Conservation (phyloP, 2,797 vertebrate species). For the Artibeus jamaicensis region DNA sequence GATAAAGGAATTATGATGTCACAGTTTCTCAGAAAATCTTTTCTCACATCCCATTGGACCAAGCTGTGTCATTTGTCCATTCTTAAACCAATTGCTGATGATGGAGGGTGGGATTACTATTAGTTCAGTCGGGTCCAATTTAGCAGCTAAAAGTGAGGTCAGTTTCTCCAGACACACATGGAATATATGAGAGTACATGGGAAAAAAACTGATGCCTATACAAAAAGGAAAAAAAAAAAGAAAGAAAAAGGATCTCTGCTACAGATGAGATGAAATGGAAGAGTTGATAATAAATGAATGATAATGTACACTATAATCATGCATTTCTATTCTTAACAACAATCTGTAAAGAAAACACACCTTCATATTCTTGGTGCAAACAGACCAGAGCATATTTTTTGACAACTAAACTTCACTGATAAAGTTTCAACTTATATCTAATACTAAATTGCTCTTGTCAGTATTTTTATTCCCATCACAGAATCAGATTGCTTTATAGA, state of each 20-base stretch:
- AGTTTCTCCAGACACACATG: not conserved
- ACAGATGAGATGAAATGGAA: not conserved
- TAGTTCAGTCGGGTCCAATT: not conserved
- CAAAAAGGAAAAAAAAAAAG: not conserved
- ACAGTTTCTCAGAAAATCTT: not conserved
- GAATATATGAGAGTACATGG: not conserved
- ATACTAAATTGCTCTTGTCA: not conserved
- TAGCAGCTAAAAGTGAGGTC: not conserved
- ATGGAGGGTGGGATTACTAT: not conserved
- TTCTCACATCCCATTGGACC: not conserved
- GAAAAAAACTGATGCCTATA: not conserved
- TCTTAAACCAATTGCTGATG: not conserved
- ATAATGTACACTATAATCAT: not conserved
- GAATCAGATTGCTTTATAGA: not conserved
- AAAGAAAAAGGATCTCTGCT: not conserved
- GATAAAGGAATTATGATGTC: not conserved
- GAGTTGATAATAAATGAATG: not conserved
- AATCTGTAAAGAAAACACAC: not conserved
- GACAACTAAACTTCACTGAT: not conserved
- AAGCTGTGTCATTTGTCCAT: not conserved
- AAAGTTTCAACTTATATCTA: not conserved
- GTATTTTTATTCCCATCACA: not conserved
- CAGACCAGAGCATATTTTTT: not conserved
- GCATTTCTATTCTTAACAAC: not conserved
- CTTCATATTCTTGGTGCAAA: not conserved